phyloP scores from a whole-genome alignment of 2,888 invertebrate genomes.

The Pseudococcus longispinus region DNA sequence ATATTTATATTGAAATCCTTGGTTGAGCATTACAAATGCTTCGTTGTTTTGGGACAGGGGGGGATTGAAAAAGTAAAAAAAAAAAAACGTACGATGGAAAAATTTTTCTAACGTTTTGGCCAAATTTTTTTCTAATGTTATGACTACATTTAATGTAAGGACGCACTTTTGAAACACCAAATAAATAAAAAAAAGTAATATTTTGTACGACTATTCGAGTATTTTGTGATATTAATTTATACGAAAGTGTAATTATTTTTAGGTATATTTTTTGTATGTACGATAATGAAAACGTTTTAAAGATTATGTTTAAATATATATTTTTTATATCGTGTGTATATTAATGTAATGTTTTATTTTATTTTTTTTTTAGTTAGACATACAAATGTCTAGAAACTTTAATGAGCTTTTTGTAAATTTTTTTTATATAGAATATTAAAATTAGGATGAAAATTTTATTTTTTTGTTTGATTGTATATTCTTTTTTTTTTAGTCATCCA shows the following conservation, averaged over 20 bases:
- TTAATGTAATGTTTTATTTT: neutral
- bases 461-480: conserved; percentile 47
- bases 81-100: neutral
- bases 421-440: conserved; percentile 15
- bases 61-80: neutral
- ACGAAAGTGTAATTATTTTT: conserved; percentile 45
- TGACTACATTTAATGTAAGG: conserved; percentile 23
- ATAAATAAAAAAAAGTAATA: conserved; percentile 31
- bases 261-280: conserved; percentile 28
- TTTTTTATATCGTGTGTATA: neutral
- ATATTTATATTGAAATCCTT: conserved; percentile 4
- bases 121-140: neutral
- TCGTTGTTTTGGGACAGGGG: neutral
- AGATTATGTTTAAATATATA: conserved; percentile 1
- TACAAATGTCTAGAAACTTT: conserved; percentile 30
- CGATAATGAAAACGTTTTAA: conserved; percentile 11
- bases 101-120: neutral
- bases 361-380: neutral
- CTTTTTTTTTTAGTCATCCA: conserved; percentile 48
- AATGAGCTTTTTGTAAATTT: conserved; percentile 46
- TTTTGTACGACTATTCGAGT: conserved; percentile 33
- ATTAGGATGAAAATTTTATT: conserved; percentile 13
- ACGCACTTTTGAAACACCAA: conserved; percentile 32
- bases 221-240: conserved; percentile 51
- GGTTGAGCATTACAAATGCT: conserved; percentile 33